phyloP scores from a whole-genome alignment of 2,888 invertebrate genomes.

The Phymatocera aterrima region DNA sequence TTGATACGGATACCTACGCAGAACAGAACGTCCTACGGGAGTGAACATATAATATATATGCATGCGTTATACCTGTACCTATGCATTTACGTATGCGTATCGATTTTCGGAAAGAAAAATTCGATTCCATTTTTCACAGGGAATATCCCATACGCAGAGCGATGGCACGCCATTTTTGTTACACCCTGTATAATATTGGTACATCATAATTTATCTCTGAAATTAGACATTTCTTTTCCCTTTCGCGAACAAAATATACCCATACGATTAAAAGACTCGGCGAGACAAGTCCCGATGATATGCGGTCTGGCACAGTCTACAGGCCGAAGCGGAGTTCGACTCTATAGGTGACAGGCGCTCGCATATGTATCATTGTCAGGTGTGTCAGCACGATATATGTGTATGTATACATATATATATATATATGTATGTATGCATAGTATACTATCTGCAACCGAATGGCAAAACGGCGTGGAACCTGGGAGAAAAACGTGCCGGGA shows the following conservation, averaged over 20 bases:
- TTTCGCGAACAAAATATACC: neutral
- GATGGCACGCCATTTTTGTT: too few relatives aligned
- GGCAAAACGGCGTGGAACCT: neutral
- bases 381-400: slow-evolving; percentile 28
- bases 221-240: neutral
- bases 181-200: too few relatives aligned
- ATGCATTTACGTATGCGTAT: too few relatives aligned
- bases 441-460: too few relatives aligned
- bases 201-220: too few relatives aligned
- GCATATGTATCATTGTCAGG: slow-evolving; percentile 41
- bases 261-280: neutral
- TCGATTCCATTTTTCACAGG: too few relatives aligned
- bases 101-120: too few relatives aligned
- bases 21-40: too few relatives aligned
- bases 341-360: slow-evolving; percentile 25
- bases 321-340: slow-evolving; percentile 18
- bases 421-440: neutral
- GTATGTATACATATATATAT: neutral
- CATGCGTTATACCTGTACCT: too few relatives aligned
- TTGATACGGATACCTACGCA: too few relatives aligned
- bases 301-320: neutral
- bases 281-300: neutral
- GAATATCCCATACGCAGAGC: too few relatives aligned
- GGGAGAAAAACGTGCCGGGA: neutral
- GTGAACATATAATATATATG: too few relatives aligned